Base-by-base conservation (phyloP, 2,888 invertebrate species). In the Conops quadrifasciatus region DNA sequence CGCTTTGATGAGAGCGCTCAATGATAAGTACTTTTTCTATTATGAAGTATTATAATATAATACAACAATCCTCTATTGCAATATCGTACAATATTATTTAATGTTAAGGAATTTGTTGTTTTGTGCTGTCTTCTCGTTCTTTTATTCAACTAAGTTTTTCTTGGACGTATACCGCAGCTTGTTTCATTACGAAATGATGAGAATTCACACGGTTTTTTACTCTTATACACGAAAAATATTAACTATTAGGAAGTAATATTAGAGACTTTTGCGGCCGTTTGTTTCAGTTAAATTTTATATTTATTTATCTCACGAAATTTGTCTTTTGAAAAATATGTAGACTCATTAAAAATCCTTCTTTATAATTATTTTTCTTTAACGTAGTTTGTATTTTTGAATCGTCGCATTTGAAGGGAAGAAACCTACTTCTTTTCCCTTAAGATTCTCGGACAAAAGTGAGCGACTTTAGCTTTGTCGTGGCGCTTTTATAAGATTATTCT, bases 381-480 rank as follows among this genome's bases (percentile, higher is more conserved):
- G 36, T 5, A 43, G 7, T 67, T 43, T 65, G 62, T 45, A 49
- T 26, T 28, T 66, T 47, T 60, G 36, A 47, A 51, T 26, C 36
- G 47, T 28, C 45, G 19, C 19, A 30, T 47, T 51, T 67, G 15
- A 65, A 49, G 49, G 60, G 43, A 71, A 67, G 67, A 70, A 72
- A 70, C 72, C 67, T 74, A 78, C 78, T 78, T 78, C 76, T 80
- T 76, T 79, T 76, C 82, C 80, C 79, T 80, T 80, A 78, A 80
- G 78, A 79, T 73, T 80, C 79, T 83, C 81, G 77, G 80, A 84
- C 80, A 84, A 83, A 83, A 84, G 83, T 84, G 84, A 84, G 82
- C 81, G 21, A 36, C 24, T 47, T 49, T 49, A 7, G 36, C 67
- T 21, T 3, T 47, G 59, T 51, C 21, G 26, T 16, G n/a, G 59